Base-by-base conservation (phyloP, 2,888 invertebrate species). In the Chorisops tibialis region DNA sequence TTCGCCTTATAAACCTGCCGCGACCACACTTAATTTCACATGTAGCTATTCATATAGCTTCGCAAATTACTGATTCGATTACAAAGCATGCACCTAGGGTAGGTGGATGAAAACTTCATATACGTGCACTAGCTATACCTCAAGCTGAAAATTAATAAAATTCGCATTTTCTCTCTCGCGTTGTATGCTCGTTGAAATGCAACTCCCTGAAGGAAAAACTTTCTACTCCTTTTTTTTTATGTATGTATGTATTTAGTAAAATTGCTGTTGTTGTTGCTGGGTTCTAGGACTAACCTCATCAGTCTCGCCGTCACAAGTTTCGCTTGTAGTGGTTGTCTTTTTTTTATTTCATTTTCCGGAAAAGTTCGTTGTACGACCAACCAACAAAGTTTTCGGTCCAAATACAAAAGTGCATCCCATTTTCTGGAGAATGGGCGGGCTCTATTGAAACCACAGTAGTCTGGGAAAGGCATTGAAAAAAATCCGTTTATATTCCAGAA, bases 351-450 rank as follows among this genome's bases (percentile, higher is more conserved):
- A 14, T 43, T 43, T 56, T 45, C 56, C 18, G 45, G 45, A 45
- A 61, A 64, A 61, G 61, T 64, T 64, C 64, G 61, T 59, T 61
- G 64, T 47, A 45, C 59, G 50, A 41, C 38, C 56, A 56, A 56
- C 61, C 61, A 60, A 39, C 24, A 61, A 64, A 62, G 56, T 64
- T 60, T 59, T 62, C 62, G 48, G 54, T 62, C 64, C 52, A 60
- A 62, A 64, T 62, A 54, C 47, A 62, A 62, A 64, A 64, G 64
- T 64, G 64, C 64, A 64, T 64, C 64, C 64, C 64, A 64, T 62
- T 59, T 64, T 48, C 38, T 56, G 62, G 64, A 64, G 64, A 64
- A 51, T 62, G 64, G 64, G 64, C 64, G 64, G 64, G 59, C 64
- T 64, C 51, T 62, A 52, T 49, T 49, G 24, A 50, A 47, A 64